Conservation (phyloP, 2,888 invertebrate genomes). For the Polia nebulosa region DNA sequence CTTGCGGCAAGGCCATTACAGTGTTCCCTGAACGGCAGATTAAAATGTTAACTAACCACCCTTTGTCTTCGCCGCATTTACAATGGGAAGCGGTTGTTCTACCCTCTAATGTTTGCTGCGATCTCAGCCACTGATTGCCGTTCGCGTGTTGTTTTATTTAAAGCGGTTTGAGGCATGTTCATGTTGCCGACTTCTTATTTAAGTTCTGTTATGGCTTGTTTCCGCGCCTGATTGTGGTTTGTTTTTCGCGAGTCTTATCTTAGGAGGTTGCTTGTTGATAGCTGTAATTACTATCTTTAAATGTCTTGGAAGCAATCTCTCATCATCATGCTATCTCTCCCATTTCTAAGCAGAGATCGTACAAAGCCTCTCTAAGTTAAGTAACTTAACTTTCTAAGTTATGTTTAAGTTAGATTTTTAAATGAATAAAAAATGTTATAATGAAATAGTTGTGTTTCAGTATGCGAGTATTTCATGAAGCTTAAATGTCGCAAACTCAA, state of each 20-base stretch:
- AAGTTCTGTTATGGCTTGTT: constrained; percentile 50
- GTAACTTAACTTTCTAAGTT: constrained; percentile 16
- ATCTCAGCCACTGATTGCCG: constrained; percentile 74
- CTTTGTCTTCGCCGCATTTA: constrained; percentile 80
- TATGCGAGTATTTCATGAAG: constrained; percentile 44
- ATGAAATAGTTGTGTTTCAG: constrained; percentile 30
- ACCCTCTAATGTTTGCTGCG: constrained; percentile 74
- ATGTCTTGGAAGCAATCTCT: constrained; percentile 11
- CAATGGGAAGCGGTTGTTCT: constrained; percentile 76
- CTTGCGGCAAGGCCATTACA: constrained; percentile 77
- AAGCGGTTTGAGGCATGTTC: constrained; percentile 59
- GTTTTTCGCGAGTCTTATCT: constrained; percentile 40
- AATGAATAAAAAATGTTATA: constrained; percentile 5
- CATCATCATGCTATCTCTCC: too few relatives aligned
- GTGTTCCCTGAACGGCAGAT: constrained; percentile 77
- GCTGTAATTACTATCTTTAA: constrained; percentile 9
- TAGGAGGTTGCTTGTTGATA: constrained; percentile 35
- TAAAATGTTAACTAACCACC: constrained; percentile 84
- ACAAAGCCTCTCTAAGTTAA: neutral
- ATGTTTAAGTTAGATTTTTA: too few relatives aligned
- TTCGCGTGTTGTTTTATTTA: constrained; percentile 74
- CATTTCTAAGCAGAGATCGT: neutral
- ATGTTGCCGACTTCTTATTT: constrained; percentile 57
- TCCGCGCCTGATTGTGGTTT: constrained; percentile 22
- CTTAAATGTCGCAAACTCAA: constrained; percentile 41